phyloP scores from a whole-genome alignment of 2,113 vertebrate genomes.

The Cottus gobio region DNA sequence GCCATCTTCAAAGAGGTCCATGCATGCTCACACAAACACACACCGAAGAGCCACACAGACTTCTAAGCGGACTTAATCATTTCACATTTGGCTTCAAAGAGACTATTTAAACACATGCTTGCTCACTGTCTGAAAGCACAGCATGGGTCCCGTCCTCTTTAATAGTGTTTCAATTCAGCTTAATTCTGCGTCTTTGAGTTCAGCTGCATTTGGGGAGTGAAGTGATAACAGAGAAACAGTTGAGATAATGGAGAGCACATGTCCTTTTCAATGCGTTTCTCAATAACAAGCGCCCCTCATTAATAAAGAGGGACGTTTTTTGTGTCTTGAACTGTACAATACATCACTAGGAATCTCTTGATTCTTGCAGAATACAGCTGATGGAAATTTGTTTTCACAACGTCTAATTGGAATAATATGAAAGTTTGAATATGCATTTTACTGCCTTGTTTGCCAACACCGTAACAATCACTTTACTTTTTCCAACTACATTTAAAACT shows the following conservation, averaged over 20 bases:
- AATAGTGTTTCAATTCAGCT: slow-evolving; percentile 51
- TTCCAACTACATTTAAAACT: slow-evolving; percentile 14
- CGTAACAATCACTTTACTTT: not conserved
- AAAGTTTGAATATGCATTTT: not conserved
- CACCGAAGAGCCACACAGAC: slow-evolving; percentile 46
- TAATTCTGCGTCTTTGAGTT: slow-evolving; percentile 50
- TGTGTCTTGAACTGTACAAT: not conserved
- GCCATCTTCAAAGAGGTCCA: slow-evolving; percentile 75
- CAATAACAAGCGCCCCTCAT: not conserved
- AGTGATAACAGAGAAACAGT: slow-evolving; percentile 5
- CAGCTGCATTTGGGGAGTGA: slow-evolving; percentile 7
- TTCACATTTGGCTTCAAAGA: slow-evolving; percentile 81
- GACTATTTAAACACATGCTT: slow-evolving; percentile 71
- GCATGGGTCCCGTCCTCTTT: slow-evolving; percentile 57
- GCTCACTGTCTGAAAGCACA: slow-evolving; percentile 63
- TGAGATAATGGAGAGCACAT: slow-evolving; percentile 22
- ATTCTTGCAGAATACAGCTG: not conserved
- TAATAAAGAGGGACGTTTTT: slow-evolving; percentile 17
- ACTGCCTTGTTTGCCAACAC: not conserved
- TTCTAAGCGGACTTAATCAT: slow-evolving; percentile 76
- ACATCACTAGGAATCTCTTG: not conserved
- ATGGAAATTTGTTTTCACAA: not conserved
- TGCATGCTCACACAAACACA: slow-evolving; percentile 38
- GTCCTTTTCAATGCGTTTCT: slow-evolving; percentile 18
- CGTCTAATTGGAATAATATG: not conserved